Conservation (phyloP, 2,888 invertebrate species). For the Philonicus albiceps region DNA sequence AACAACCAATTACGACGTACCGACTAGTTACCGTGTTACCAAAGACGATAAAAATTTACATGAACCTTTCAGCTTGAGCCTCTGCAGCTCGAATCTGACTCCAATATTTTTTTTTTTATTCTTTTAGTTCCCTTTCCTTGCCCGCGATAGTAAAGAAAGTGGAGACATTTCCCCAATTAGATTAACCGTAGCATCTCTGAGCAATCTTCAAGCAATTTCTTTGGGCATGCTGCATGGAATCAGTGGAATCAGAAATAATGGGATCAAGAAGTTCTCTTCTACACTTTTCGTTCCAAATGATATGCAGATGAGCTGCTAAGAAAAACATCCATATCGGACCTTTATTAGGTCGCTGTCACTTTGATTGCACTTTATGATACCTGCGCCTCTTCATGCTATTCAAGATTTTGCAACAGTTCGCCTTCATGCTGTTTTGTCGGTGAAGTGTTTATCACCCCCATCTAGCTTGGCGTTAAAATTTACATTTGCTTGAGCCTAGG, state of each 20-base stretch:
- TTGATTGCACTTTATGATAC: constrained; percentile 49
- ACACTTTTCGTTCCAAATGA: constrained; percentile 3
- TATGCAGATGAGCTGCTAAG: constrained; percentile 23
- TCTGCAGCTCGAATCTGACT: not conserved
- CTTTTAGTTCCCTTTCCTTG: not conserved
- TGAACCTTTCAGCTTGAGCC: not conserved
- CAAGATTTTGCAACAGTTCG: not conserved
- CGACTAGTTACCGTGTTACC: constrained; percentile 4
- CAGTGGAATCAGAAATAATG: constrained; percentile 7
- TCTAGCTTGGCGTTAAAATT: constrained; percentile 6
- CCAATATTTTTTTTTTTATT: constrained; percentile 5
- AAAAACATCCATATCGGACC: constrained; percentile 37
- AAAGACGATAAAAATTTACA: constrained; percentile 14
- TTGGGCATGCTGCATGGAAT: not conserved
- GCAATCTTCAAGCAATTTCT: not conserved
- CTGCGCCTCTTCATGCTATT: constrained; percentile 36
- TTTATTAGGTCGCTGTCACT: constrained; percentile 49
- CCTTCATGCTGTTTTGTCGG: not conserved
- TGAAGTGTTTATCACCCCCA: constrained; percentile 5
- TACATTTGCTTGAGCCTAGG: constrained; percentile 6
- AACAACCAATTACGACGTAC: not conserved
- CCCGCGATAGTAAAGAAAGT: not conserved
- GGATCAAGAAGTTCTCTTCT: constrained; percentile 11
- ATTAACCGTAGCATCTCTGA: not conserved
- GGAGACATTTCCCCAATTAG: constrained; percentile 24